Conservation (phyloP, 2,797 vertebrate genomes). For the Sylvilagus floridanus region DNA sequence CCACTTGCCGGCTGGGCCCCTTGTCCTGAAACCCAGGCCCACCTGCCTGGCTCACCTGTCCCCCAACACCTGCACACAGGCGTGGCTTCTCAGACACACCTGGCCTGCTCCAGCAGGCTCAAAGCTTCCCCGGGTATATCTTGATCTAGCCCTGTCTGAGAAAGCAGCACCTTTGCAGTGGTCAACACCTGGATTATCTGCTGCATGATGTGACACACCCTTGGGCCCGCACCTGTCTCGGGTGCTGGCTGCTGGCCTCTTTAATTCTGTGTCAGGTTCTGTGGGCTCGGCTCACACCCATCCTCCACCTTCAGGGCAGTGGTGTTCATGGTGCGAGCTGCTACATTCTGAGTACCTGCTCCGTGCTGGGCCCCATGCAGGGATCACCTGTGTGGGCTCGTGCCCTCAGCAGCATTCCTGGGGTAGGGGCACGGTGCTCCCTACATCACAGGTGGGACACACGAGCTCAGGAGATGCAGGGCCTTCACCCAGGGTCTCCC, state of each 20-base stretch:
- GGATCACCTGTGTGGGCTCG: not conserved
- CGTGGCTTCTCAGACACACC: not conserved
- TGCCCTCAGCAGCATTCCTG: not conserved
- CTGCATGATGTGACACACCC: not conserved
- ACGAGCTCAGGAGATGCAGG: not conserved
- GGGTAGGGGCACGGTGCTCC: not conserved
- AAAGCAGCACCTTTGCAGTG: not conserved
- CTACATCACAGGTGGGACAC: not conserved
- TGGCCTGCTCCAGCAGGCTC: not conserved
- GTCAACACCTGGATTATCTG: not conserved
- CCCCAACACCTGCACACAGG: not conserved
- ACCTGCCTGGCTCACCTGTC: not conserved
- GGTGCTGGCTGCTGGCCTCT: not conserved
- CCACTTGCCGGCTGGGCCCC: not conserved
- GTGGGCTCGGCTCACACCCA: not conserved
- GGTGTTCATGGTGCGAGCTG: not conserved
- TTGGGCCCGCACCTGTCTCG: not conserved
- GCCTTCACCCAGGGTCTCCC: not conserved
- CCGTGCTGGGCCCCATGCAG: not conserved
- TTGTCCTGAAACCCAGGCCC: not conserved
- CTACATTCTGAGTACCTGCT: not conserved
- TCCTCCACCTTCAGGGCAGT: too few species aligned
- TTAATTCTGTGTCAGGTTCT: not conserved
- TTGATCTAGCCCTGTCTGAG: not conserved
- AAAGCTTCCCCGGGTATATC: not conserved